phyloP scores from a whole-genome alignment of 2,888 invertebrate species.

The Cyrtodaria siliqua region DNA sequence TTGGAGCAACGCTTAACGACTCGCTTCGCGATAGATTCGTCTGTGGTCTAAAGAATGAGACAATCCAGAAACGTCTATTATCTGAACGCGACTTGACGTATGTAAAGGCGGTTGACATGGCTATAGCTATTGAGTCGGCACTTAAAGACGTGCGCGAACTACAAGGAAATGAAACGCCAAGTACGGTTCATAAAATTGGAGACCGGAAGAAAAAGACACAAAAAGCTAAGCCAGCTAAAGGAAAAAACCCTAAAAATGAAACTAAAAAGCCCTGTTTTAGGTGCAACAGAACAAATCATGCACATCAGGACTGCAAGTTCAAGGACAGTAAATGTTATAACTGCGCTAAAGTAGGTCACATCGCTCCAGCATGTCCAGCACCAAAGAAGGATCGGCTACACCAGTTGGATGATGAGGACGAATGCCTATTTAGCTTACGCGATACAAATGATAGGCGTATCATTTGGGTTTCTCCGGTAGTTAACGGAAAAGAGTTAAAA shows the following conservation, averaged over 20 bases:
- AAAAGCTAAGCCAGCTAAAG: too few species aligned
- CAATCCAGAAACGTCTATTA: conserved; percentile 49
- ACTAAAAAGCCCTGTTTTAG: background rate
- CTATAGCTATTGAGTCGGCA: conserved; percentile 46
- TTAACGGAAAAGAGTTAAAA: conserved; percentile 33
- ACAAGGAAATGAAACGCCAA: conserved; percentile 2
- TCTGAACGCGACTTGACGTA: conserved; percentile 39
- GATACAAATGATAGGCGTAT: background rate
- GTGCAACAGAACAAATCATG: background rate
- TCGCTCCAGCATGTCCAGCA: background rate
- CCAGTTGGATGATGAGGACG: background rate
- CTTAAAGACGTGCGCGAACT: conserved; percentile 40
- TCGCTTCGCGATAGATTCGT: conserved; percentile 58
- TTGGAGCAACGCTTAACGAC: conserved; percentile 48
- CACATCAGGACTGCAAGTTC: background rate
- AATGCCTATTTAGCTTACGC: background rate
- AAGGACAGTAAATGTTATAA: background rate
- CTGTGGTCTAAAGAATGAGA: conserved; percentile 44
- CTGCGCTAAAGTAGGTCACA: background rate
- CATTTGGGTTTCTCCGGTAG: conserved; percentile 16
- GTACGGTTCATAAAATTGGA: conserved; percentile 3
- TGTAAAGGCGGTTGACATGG: conserved; percentile 38
- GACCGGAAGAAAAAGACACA: too few species aligned
- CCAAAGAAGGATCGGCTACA: background rate
- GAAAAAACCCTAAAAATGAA: too few species aligned